Base-by-base conservation (phyloP, 2,797 vertebrate genomes). In the Crocidura indochinensis region DNA sequence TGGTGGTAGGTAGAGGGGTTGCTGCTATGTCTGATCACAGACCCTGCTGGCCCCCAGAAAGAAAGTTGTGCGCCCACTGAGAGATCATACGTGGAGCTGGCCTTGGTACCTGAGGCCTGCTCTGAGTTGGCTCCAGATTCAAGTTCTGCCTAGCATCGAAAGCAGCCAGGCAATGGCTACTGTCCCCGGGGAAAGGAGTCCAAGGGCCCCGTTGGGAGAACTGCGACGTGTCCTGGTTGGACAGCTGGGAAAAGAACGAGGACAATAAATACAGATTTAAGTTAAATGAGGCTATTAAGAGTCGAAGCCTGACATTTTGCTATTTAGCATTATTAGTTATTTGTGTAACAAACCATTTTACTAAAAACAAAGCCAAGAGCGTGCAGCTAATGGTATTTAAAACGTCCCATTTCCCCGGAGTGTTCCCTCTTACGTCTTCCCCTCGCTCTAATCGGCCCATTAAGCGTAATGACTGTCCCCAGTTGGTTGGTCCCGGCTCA, bases 381-480 rank as follows among this genome's bases (percentile, higher is more conserved):
- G 60, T 73, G 17, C 38, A 67, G 69, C 80, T 17, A 9, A 29
- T 26, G 56, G 31, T 4, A 85, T 80, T 85, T 72, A 31, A 62
- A 80, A 73, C n/a, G 46, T 68, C 71, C 68, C 87, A 65, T 91
- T 81, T 81, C 46, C 60, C 62, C 68, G 0, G 0, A 10, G 53
- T n/a, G 9, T 14, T 14, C 10, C 3, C 22, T 19, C 1, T 93
- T 94, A 92, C 94, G 93, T 26, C 62, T 64, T 10, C 94, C 96
- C 27, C 96, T 95, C 96, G 97, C 95, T 96, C 96, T 97, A 97
- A 97, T 97, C 97, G 97, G 96, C 31, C 84, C 76, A 56, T 97
- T 97, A 96, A 97, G 97, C 96, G 93, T 78, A 97, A 98, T 96
- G 95, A 97, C 96, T 96, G 81, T 97, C 97, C 97, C 95, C 96